Evolutionary conservation across 2,888 invertebrate species (phyloP), one percentile per base, ranked within the genome.

Genomic region (Andrena bucephala): DNA sequence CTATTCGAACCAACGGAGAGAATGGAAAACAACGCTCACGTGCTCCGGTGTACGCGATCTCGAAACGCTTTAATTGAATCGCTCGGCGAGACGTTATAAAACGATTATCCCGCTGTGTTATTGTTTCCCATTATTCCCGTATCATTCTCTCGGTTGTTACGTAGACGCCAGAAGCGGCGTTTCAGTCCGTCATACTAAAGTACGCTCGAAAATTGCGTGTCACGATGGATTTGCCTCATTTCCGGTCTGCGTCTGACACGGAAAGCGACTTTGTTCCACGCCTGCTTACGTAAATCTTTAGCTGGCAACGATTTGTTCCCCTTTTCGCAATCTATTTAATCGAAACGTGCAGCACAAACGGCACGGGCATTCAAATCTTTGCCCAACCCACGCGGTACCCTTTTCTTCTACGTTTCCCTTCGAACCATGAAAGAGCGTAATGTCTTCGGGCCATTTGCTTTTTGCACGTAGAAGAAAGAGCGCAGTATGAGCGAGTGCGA

Each of bases 201-300:
- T 27, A 27, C 8, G 5, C 13, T 50, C 8, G 6, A 24, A 62
- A 62, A 6, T 48, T 57, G 42, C 57, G 27, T 50, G 50, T 77
- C 77, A 65, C 52, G 59, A 27, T 24, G 63, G 57, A 59, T 77
- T 77, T 52, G 24, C 60, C 69, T 54, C 10, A 27, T 66, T 79
- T 66, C 59, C 77, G 10, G 36, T 24, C 42, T 42, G 50, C 52
- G 65, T 13, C 16, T 33, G 48, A 33, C 62, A 24, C 6, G 0
- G 6, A 31, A 7, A 2, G 1, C 8, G 54, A 68, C 50, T 36
- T 5, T n/a, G 20, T 27, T 20, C 7, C 36, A 16, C 48, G 27
- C 16, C 16, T 27, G 20, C 29, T 77, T 66, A 24, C 48, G 48
- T 70, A 59, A 76, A 66, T 60, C 62, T 20, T 10, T 20, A 6